Evolutionary conservation across 2,888 invertebrate genomes (phyloP).

Genomic region (Acrobasis consociella): DNA sequence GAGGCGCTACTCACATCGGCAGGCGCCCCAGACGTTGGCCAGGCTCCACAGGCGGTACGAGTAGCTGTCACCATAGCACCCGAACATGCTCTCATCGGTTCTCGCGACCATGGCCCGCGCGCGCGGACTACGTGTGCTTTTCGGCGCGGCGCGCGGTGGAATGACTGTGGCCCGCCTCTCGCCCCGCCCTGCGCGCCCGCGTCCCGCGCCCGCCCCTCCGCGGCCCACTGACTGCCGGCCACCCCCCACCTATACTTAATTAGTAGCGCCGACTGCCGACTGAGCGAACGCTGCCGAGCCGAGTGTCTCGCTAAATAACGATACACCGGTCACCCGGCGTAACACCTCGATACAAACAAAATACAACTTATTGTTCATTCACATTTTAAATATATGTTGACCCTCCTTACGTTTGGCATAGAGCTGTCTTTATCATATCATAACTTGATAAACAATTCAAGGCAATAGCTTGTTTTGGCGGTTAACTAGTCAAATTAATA

Average conservation of each 20-base stretch:
- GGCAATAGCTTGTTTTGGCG: no score
- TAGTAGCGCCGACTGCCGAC: conserved; percentile 61
- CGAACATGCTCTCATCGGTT: conserved; percentile 89
- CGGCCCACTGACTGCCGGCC: conserved; percentile 40
- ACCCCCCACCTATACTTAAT: conserved; percentile 72
- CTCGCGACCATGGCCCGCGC: conserved; percentile 92
- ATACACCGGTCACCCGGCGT: conserved; percentile 34
- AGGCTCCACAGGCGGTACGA: conserved; percentile 90
- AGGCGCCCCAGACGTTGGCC: conserved; percentile 89
- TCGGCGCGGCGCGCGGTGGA: conserved; percentile 79
- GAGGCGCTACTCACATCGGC: conserved; percentile 86
- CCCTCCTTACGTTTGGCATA: conserved; percentile 61
- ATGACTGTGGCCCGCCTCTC: conserved; percentile 66
- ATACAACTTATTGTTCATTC: conserved; percentile 54
- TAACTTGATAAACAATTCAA: neutral
- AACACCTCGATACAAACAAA: conserved; percentile 23
- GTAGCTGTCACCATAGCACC: conserved; percentile 88
- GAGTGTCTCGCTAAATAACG: conserved; percentile 33
- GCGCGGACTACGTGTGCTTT: conserved; percentile 69
- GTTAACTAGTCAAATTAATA: no score
- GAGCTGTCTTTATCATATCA: conserved; percentile 68
- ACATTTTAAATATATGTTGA: conserved; percentile 49
- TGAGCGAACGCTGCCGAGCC: conserved; percentile 30
- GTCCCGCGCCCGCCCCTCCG: conserved; percentile 42
- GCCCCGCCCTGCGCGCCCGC: conserved; percentile 52